Evolutionary conservation across 2,113 vertebrate genomes (phyloP).

Genomic region (Archocentrus centrarchus): DNA sequence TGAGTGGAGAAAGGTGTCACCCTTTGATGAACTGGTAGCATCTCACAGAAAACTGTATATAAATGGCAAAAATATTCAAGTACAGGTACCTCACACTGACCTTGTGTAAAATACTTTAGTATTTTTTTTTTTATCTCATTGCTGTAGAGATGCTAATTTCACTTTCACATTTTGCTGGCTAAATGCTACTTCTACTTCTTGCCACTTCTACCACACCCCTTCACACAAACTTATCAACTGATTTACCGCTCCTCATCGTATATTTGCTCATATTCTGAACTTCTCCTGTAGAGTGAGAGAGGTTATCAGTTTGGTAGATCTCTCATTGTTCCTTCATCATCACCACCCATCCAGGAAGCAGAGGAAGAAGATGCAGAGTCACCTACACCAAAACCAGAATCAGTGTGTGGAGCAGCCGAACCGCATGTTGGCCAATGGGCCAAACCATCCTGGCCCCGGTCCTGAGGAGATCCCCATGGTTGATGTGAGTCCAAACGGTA

Average conservation of each 20-base stretch:
- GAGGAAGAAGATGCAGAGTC: slow-evolving; percentile 94
- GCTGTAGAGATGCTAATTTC: too few relatives aligned
- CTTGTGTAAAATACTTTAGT: too few relatives aligned
- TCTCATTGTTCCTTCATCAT: slow-evolving; percentile 30
- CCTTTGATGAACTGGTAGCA: not conserved
- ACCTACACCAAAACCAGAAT: slow-evolving; percentile 95
- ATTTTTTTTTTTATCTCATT: too few relatives aligned
- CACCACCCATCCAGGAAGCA: slow-evolving; percentile 85
- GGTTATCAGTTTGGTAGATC: not conserved
- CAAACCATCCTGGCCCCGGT: slow-evolving; percentile 91
- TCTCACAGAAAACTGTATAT: not conserved
- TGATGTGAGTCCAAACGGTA: slow-evolving; percentile 84
- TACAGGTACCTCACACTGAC: not conserved
- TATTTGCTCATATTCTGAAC: not conserved
- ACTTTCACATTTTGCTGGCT: not conserved
- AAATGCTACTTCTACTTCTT: not conserved
- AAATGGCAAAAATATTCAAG: not conserved
- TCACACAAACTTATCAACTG: not conserved
- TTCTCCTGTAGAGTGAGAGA: not conserved
- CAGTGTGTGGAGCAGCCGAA: slow-evolving; percentile 95
- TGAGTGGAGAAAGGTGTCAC: not conserved
- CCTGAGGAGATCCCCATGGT: slow-evolving; percentile 96
- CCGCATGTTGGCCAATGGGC: slow-evolving; percentile 90
- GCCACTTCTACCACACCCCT: not conserved
- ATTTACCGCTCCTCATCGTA: not conserved